Conservation (phyloP, 2,797 vertebrate genomes). For the Nyctibius grandis region DNA sequence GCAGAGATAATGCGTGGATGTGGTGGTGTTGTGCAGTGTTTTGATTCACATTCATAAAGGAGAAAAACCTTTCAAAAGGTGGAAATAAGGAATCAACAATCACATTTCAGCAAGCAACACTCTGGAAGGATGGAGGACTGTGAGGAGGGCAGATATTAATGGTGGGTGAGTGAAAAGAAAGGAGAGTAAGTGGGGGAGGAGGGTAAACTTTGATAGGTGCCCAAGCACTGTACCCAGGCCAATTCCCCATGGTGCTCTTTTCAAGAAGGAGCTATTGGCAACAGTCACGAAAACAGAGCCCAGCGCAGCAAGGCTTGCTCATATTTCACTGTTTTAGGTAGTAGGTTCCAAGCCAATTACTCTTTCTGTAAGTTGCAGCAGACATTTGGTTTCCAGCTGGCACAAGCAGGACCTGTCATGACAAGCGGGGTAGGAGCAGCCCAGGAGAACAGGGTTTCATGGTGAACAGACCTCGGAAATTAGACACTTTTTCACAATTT, state of each 20-base stretch:
- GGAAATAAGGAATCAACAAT: not conserved
- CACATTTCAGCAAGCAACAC: not conserved
- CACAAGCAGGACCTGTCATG: not conserved
- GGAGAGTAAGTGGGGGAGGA: not conserved
- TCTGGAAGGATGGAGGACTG: not conserved
- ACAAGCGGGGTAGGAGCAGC: not conserved
- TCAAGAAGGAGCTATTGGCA: not conserved
- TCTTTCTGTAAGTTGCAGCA: not conserved
- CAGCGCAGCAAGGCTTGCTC: not conserved
- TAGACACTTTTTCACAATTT: not conserved
- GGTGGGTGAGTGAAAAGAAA: not conserved
- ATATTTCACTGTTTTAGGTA: not conserved
- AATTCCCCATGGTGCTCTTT: not conserved
- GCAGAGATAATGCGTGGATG: not conserved
- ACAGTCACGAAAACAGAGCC: not conserved
- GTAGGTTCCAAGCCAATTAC: not conserved
- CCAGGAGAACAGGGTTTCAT: not conserved
- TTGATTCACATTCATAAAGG: accelerated
- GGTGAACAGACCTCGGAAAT: not conserved
- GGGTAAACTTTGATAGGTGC: not conserved
- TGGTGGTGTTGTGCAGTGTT: not conserved
- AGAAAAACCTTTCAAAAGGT: not conserved
- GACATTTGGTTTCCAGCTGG: not conserved
- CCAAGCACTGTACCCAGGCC: not conserved
- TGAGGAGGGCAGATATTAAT: not conserved